Evolutionary conservation across 2,888 invertebrate species (phyloP).

Genomic region (Amphipoea lucens): DNA sequence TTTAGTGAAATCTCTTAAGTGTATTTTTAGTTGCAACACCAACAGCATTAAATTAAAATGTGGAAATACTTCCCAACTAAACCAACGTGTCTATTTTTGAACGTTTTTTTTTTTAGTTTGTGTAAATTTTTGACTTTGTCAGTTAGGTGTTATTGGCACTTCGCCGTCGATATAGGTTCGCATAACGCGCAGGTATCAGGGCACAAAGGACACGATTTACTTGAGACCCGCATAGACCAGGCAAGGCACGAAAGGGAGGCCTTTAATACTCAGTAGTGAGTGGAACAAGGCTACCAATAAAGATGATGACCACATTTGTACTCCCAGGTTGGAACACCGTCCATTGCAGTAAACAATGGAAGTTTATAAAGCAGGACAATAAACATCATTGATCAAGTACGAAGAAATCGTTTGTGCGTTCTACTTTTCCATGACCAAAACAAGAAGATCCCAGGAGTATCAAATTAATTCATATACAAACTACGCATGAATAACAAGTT

Average conservation of each 20-base stretch:
- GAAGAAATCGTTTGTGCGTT: constrained; percentile 9
- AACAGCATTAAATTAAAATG: too few relatives aligned
- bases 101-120: too few relatives aligned
- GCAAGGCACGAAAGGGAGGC: neutral
- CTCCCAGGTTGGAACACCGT: neutral
- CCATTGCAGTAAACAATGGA: neutral
- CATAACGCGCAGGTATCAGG: neutral
- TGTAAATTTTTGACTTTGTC: too few relatives aligned
- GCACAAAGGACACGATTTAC: neutral
- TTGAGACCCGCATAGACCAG: neutral
- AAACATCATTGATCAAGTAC: constrained; percentile 17
- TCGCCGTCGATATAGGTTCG: neutral
- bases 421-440: constrained; percentile 23
- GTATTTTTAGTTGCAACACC: too few relatives aligned
- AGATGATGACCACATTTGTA: neutral
- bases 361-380: neutral
- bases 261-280: neutral
- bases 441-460: constrained; percentile 28
- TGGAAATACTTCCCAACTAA: too few relatives aligned
- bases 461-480: constrained; percentile 17
- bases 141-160: too few relatives aligned
- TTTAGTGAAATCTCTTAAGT: too few relatives aligned
- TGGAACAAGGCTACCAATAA: neutral
- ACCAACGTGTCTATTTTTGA: too few relatives aligned
- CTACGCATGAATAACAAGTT: neutral